phyloP scores from a whole-genome alignment of 2,797 vertebrate species.

The Tachyglossus aculeatus region DNA sequence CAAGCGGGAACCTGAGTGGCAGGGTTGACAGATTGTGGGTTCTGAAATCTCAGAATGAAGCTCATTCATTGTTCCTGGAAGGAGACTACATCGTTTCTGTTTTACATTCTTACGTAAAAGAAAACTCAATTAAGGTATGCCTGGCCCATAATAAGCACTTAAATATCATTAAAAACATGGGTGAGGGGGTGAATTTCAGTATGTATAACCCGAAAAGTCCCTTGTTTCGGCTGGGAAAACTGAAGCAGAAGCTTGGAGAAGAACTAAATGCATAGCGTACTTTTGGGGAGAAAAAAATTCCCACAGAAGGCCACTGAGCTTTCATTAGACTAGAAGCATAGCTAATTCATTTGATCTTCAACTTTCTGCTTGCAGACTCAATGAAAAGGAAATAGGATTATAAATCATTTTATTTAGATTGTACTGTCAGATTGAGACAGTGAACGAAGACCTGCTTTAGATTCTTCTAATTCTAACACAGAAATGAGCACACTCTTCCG shows the following conservation, averaged over 20 bases:
- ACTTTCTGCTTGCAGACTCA: not conserved
- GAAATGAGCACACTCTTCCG: constrained; percentile 33
- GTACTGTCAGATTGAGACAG: constrained; percentile 19
- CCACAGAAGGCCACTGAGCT: not conserved
- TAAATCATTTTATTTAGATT: not conserved
- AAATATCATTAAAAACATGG: too few species aligned
- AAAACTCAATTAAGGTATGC: too few species aligned
- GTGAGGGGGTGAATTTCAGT: too few species aligned
- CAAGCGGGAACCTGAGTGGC: too few species aligned
- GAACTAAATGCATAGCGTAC: not conserved
- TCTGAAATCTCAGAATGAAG: too few species aligned
- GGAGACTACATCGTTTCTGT: too few species aligned
- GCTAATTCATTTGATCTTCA: not conserved
- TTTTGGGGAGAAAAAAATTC: not conserved
- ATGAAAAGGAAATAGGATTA: not conserved
- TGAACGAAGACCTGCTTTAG: constrained; percentile 27
- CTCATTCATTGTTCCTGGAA: too few species aligned
- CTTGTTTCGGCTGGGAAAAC: too few species aligned
- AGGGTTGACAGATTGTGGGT: too few species aligned
- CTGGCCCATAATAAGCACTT: too few species aligned
- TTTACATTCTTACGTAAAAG: too few species aligned
- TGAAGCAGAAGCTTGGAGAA: not conserved
- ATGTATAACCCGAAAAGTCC: too few species aligned
- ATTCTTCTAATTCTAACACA: constrained; percentile 36
- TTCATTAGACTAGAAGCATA: not conserved